These are phyloP conservation scores for Pentamera pediparva DNA, from an alignment of 53 echinoderm and acorn worm genomes.

Conservation along the genomic window DNA sequence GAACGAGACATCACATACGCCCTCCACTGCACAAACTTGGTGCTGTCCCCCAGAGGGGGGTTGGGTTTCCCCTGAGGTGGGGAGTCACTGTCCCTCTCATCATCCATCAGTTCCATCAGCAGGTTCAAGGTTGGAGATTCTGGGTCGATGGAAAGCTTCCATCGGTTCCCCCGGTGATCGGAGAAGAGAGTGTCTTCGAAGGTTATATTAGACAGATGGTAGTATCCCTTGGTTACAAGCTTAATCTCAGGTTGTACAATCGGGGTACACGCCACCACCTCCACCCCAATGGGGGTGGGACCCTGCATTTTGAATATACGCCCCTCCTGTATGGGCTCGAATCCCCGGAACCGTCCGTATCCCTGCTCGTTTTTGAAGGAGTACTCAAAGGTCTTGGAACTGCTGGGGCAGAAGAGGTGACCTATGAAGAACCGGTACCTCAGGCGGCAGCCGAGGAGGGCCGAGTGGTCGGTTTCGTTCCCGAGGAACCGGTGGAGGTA, in stretches of 20 bases:
- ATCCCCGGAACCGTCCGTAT: slow-evolving; percentile 84
- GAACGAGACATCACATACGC: slow-evolving; percentile 78
- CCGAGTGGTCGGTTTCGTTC: slow-evolving; percentile 53
- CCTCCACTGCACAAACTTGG: slow-evolving; percentile 89
- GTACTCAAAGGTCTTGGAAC: slow-evolving; percentile 89
- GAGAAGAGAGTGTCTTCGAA: slow-evolving; percentile 76
- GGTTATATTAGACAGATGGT: slow-evolving; percentile 87
- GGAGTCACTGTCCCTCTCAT: slow-evolving; percentile 53
- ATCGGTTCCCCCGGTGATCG: slow-evolving; percentile 75
- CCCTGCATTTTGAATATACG: slow-evolving; percentile 67
- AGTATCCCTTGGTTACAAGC: slow-evolving; percentile 77
- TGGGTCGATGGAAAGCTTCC: slow-evolving; percentile 70
- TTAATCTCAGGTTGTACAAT: slow-evolving; percentile 77
- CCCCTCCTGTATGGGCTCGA: slow-evolving; percentile 62
- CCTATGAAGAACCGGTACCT: slow-evolving; percentile 92
- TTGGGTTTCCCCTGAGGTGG: slow-evolving; percentile 27
- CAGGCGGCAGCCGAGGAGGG: slow-evolving; percentile 75
- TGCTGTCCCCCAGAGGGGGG: slow-evolving; percentile 36
- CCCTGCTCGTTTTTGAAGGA: slow-evolving; percentile 91
- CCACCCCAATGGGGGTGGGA: slow-evolving; percentile 72
- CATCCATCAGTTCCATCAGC: slow-evolving; percentile 50
- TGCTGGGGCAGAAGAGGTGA: slow-evolving; percentile 55
- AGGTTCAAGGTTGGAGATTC: slow-evolving; percentile 56
- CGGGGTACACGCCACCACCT: slow-evolving; percentile 76
- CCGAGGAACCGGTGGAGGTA: slow-evolving; percentile 87